Conservation (phyloP, 2,113 vertebrate genomes). For the Cochlearius cochlearius region DNA sequence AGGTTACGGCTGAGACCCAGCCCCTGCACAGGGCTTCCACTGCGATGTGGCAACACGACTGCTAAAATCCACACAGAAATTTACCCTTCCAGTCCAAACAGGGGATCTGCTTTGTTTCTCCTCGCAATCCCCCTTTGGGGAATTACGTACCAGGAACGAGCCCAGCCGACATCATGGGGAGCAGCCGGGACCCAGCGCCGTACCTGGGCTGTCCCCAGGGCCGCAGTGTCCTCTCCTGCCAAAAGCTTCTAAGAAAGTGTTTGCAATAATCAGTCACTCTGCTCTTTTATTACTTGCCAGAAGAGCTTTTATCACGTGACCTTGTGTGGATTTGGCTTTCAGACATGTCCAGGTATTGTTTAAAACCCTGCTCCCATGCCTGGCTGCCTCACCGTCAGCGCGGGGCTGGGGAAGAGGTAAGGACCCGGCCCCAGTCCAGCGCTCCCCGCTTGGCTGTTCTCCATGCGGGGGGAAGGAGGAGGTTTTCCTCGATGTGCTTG, state of each 20-base stretch:
- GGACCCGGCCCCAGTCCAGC: background rate
- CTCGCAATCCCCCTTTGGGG: background rate
- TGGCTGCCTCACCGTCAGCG: background rate
- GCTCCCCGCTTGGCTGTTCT: background rate
- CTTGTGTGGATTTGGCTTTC: background rate
- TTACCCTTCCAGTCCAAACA: background rate
- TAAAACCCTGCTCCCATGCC: background rate
- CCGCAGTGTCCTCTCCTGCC: background rate
- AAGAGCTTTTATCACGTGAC: background rate
- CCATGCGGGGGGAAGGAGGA: rapidly evolving
- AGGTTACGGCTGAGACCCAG: background rate
- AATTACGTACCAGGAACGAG: background rate
- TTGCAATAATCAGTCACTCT: background rate
- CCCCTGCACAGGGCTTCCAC: background rate
- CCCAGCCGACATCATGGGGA: background rate
- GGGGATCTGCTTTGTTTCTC: background rate
- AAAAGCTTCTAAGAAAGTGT: background rate
- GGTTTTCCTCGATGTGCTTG: background rate
- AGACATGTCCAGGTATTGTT: background rate
- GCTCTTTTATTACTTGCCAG: background rate
- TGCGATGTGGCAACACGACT: background rate
- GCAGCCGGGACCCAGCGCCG: background rate
- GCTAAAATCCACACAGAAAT: background rate
- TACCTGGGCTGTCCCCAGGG: background rate
- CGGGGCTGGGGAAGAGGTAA: background rate